Evolutionary conservation across 2,888 invertebrate genomes (phyloP).

Genomic region (Mesopsocus fuscifrons): DNA sequence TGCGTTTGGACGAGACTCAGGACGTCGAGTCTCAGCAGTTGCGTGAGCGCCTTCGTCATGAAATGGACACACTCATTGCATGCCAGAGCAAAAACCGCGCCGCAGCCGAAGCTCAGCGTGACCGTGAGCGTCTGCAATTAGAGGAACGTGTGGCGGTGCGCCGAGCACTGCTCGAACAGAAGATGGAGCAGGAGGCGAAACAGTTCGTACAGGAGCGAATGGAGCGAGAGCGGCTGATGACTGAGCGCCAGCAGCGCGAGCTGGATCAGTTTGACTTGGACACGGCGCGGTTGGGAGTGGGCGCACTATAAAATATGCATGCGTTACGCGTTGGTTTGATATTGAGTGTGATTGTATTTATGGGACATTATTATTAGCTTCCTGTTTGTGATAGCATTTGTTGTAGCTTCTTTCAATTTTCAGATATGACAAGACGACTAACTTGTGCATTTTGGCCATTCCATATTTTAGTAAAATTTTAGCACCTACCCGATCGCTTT

Average conservation of each 20-base stretch:
- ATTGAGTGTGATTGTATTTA: no score
- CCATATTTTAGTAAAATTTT: no score
- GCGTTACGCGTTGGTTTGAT: not conserved
- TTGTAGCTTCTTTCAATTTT: no score
- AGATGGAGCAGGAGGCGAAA: constrained; percentile 87
- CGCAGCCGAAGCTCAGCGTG: constrained; percentile 90
- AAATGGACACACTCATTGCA: constrained; percentile 89
- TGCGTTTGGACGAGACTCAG: constrained; percentile 41
- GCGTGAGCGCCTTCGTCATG: constrained; percentile 75
- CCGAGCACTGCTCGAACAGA: constrained; percentile 80
- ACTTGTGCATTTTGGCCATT: no score
- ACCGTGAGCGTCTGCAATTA: constrained; percentile 81
- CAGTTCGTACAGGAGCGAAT: constrained; percentile 82
- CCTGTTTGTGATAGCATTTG: no score
- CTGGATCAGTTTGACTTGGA: constrained; percentile 89
- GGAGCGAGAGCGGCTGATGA: constrained; percentile 71
- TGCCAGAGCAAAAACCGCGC: constrained; percentile 98
- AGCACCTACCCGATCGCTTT: no score
- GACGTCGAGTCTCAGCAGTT: constrained; percentile 69
- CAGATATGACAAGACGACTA: no score
- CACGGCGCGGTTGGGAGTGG: constrained; percentile 82
- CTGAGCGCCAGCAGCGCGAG: constrained; percentile 78
- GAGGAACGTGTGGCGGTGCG: constrained; percentile 87
- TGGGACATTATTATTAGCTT: no score
- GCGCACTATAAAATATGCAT: constrained; percentile 20